Base-by-base conservation (phyloP, 2,113 vertebrate genomes). In the Campylomormyrus numenius region DNA sequence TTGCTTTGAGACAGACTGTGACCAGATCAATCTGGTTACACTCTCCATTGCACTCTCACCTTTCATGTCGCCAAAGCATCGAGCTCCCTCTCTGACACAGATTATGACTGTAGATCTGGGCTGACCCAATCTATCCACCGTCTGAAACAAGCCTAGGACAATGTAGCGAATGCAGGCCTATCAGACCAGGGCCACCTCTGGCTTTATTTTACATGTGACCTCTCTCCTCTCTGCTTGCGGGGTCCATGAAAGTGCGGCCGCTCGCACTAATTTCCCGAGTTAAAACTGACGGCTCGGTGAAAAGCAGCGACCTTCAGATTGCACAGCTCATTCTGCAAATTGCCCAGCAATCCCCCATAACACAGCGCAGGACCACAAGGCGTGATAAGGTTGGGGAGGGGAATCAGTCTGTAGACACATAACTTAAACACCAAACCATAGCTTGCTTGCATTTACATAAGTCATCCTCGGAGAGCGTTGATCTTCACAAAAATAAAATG, bases 211-310 rank as follows among this genome's bases (percentile, higher is more conserved):
- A 74, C 84, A 90, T 46, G 13, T 49, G 46, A 87, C 58, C 89
- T 50, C 58, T 58, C 42, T 56, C 58, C 21, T 27, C 87, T 39
- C 39, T 87, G 84, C 58, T 10, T 42, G 24, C 19, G 56, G 42
- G 52, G 39, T 6, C 39, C 35, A 50, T 42, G 50, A 10, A 45
- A 31, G 89, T 62, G 80, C 13, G 56, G 80, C 89, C 53, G 58
- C 84, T 62, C 17, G 39, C 89, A 62, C 89, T 85, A 85, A 89
- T 89, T 89, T 89, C 39, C 80, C 5, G 83, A 85, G 89, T 89
- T 56, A 62, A 56, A 85, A 89, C 77, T 24, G 89, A 74, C 58
- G 48, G 84, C 89, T 90, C 46, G 48, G 89, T 58, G 48, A 49
- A 85, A 87, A 87, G 27, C 85, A 74, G 58, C 66, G 89, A 90